phyloP scores from a whole-genome alignment of 2,797 vertebrate genomes.

The Melanogrammus aeglefinus region DNA sequence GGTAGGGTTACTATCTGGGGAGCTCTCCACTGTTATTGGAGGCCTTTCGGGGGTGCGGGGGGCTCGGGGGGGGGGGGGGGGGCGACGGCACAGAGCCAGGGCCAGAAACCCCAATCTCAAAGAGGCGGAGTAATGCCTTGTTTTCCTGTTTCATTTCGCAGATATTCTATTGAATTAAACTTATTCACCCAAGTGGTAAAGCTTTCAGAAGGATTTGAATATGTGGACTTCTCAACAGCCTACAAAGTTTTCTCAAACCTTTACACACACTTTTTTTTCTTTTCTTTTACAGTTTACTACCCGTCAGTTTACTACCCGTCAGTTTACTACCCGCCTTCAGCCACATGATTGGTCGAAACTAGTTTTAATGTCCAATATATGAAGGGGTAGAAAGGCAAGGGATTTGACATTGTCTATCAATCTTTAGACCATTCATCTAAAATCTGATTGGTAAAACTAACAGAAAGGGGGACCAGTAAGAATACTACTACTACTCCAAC shows the following conservation, averaged over 20 bases:
- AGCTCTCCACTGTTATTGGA: background rate
- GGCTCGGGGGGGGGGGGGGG: background rate
- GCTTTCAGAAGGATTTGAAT: background rate
- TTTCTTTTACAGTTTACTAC: too few relatives aligned
- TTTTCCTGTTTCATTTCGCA: too few relatives aligned
- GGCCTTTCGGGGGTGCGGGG: background rate
- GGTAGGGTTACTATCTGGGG: constrained; percentile 66
- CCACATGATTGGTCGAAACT: background rate
- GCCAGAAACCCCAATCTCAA: background rate
- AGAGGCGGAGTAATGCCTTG: too few relatives aligned
- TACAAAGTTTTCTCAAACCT: background rate
- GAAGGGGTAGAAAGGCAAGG: background rate
- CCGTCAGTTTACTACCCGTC: too few relatives aligned
- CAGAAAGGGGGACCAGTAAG: background rate
- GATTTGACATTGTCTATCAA: background rate
- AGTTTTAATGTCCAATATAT: background rate
- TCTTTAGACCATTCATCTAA: background rate
- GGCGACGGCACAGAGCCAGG: background rate
- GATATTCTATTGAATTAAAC: too few relatives aligned
- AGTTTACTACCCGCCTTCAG: background rate
- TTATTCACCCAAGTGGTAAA: too few relatives aligned
- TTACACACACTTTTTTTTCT: background rate
- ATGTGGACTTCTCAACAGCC: background rate
- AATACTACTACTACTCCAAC: background rate
- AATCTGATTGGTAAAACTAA: background rate